A percentile compares a stretch with the other conserved stretches of the same genome.
Conservation (phyloP, 2,888 invertebrate genomes). For the Ischnus inquisitorius region DNA sequence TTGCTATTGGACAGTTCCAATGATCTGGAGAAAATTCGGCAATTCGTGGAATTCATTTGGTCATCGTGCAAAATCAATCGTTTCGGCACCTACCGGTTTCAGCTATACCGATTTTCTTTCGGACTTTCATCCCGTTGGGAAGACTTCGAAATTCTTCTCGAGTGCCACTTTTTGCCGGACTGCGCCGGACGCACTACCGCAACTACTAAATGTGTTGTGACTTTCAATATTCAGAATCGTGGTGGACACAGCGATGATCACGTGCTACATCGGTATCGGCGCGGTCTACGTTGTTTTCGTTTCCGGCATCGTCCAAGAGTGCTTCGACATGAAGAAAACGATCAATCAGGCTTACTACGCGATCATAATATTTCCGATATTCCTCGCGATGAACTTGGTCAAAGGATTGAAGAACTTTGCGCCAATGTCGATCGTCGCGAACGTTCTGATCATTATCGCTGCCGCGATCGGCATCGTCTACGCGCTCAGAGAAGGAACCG, state of each 20-base stretch:
- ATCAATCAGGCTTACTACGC: constrained; percentile 71
- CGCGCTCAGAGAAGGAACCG: constrained; percentile 72
- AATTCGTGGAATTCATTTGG: too few relatives aligned
- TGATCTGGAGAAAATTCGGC: too few relatives aligned
- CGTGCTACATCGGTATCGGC: constrained; percentile 76
- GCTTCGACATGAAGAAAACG: constrained; percentile 65
- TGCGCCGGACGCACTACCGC: too few relatives aligned
- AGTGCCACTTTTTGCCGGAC: too few relatives aligned
- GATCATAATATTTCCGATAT: constrained; percentile 74
- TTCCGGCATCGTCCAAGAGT: constrained; percentile 73
- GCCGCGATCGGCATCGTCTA: constrained; percentile 73
- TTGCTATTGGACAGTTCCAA: too few relatives aligned
- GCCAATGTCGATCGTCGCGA: constrained; percentile 73
- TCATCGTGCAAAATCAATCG: too few relatives aligned
- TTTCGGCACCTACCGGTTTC: too few relatives aligned
- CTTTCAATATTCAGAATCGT: constrained; percentile 63
- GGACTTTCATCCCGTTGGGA: too few relatives aligned
- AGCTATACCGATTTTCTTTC: too few relatives aligned
- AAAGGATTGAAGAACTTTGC: constrained; percentile 72
- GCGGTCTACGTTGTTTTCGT: constrained; percentile 77
- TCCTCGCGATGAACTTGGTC: constrained; percentile 73
- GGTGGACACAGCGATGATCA: constrained; percentile 72
- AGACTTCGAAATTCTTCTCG: too few relatives aligned
- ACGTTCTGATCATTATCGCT: constrained; percentile 70
- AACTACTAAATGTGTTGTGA: too few relatives aligned